Conservation (phyloP, 2,888 invertebrate species). For the Ophion ventricosus region DNA sequence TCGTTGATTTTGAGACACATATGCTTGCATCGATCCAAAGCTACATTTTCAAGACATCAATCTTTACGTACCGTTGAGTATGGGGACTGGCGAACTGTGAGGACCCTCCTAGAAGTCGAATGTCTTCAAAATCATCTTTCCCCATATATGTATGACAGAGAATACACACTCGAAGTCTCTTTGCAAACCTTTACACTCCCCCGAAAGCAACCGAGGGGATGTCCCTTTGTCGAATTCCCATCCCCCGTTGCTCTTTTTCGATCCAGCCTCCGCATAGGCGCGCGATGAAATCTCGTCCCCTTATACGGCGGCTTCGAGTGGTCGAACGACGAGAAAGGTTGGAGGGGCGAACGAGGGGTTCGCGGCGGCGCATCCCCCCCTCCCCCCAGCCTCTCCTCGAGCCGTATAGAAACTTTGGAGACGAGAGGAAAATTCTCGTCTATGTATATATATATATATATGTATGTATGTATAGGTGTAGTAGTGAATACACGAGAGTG, state of each 20-base stretch:
- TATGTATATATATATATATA: not conserved
- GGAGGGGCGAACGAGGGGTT: not conserved
- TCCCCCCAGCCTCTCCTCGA: not conserved
- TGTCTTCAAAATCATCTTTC: not conserved
- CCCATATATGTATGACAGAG: not conserved
- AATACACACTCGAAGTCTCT: not conserved
- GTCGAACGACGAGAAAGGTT: slow-evolving; percentile 7
- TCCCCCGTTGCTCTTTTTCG: slow-evolving; percentile 17
- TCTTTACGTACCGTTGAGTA: not conserved
- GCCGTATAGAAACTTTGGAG: slow-evolving; percentile 3
- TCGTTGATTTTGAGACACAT: no score
- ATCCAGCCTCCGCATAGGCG: slow-evolving; percentile 9
- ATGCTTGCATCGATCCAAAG: no score
- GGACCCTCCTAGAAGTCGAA: not conserved
- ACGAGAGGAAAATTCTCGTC: slow-evolving; percentile 16
- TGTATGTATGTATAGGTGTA: no score
- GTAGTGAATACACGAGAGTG: not conserved
- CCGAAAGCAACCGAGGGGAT: slow-evolving; percentile 2
- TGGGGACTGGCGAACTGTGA: not conserved
- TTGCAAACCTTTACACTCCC: slow-evolving; percentile 4
- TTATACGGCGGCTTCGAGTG: not conserved
- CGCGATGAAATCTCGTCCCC: not conserved
- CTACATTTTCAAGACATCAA: no score
- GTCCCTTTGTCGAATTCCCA: slow-evolving; percentile 5
- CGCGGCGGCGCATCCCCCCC: not conserved